These are phyloP conservation scores for Ennomos erosarius DNA, from an alignment of 2,888 invertebrate species.

Conservation along the genomic window DNA sequence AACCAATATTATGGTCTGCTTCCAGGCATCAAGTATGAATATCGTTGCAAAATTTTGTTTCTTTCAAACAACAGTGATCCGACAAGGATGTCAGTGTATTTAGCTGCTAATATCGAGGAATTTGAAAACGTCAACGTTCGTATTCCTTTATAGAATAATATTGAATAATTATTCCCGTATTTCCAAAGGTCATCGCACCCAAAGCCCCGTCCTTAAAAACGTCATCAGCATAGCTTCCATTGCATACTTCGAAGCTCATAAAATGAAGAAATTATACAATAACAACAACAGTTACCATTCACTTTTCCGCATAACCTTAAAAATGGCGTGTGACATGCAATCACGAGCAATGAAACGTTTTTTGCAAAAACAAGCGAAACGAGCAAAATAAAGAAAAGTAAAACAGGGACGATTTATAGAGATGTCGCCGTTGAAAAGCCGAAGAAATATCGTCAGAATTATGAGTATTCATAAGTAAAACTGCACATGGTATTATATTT, in stretches of 20 bases:
- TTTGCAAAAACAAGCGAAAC: conserved; percentile 33
- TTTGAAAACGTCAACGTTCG: too few species aligned
- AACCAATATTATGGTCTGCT: too few species aligned
- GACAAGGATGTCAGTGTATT: too few species aligned
- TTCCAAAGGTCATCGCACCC: conserved; percentile 13
- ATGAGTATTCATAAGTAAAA: conserved; percentile 37
- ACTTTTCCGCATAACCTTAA: conserved; percentile 30
- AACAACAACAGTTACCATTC: conserved; percentile 42
- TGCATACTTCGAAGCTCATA: conserved; percentile 33
- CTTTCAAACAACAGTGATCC: too few species aligned
- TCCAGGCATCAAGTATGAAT: too few species aligned
- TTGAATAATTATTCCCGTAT: too few species aligned
- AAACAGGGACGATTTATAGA: conserved; percentile 52
- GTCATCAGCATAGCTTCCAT: conserved; percentile 23
- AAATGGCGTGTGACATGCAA: conserved; percentile 58
- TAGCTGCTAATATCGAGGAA: too few species aligned
- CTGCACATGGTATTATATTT: conserved; percentile 18
- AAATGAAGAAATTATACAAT: conserved; percentile 53
- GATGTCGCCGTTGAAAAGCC: conserved; percentile 47
- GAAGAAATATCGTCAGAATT: conserved; percentile 45
- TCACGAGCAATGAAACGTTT: conserved; percentile 46
- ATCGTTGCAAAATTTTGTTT: too few species aligned
- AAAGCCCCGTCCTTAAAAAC: conserved; percentile 19
- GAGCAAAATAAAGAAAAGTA: conserved; percentile 22
- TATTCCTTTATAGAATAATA: too few species aligned